Base-by-base conservation (phyloP, 2,113 vertebrate genomes). In the Campylomormyrus numenius region DNA sequence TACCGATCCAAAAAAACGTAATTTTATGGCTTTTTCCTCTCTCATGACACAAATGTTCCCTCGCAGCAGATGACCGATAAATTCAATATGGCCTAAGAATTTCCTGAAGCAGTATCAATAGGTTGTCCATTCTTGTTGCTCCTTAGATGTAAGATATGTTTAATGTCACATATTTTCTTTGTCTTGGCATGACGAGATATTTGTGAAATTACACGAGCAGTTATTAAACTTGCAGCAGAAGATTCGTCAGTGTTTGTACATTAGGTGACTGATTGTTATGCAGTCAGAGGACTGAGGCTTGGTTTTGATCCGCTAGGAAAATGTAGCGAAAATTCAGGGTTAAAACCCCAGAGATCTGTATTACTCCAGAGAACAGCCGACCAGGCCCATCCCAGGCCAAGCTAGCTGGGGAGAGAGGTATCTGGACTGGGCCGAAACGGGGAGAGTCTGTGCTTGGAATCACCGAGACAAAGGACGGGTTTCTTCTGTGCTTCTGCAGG, bases 401-500 rank as follows among this genome's bases (percentile, higher is more conserved):
- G 27, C 27, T 35, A 42, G 50, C 85, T 27, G n/a, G 85, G 49
- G n/a, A 31, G 48, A 17, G 49, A 50, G 49, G 46, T 48, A 48
- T 85, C 80, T 85, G 80, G 39, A n/a, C 42, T 21, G 9, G 83
- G 21, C 39, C 21, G 87, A 70, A 90, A 91, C 91, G 85, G 92
- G 92, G 80, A 49, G 70, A 91, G 35, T 88, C 45, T 19, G 3
- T 19, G 62, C 17, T 31, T 48, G 39, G 83, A 48, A 48, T 85
- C 27, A n/a, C 27, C 11, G 27, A 39, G n/a, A 53, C 49, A 87
- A 52, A 87, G 50, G 90, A 89, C 53, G 89, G 85, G 90, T 21
- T 88, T 90, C 87, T 92, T 92, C 83, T 88, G 90, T 88, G 62
- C 87, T 15, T 45, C 84, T 89, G 58, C 62, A 66, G 90, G 86